phyloP scores from a whole-genome alignment of 2,888 invertebrate species.

The Xestia sexstrigata region DNA sequence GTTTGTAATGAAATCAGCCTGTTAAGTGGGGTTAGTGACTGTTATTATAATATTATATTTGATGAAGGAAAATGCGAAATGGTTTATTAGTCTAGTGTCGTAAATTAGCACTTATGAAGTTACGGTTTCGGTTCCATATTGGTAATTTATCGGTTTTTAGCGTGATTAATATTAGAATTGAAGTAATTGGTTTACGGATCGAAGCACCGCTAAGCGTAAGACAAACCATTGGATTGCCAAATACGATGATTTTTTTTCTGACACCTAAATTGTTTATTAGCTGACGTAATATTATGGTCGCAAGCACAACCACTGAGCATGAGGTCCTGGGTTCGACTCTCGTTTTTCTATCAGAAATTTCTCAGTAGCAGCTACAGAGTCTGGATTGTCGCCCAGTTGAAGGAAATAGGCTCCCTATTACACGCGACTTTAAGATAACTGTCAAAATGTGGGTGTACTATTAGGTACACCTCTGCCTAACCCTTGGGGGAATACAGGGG shows the following conservation, averaged over 20 bases:
- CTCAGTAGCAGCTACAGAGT: too few relatives aligned
- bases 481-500: too few relatives aligned
- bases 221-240: not conserved
- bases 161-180: not conserved
- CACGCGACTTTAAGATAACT: too few relatives aligned
- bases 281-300: not conserved
- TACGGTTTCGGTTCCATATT: not conserved
- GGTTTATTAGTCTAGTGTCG: conserved; percentile 1
- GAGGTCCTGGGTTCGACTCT: too few relatives aligned
- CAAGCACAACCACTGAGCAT: too few relatives aligned
- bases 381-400: too few relatives aligned
- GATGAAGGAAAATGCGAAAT: not conserved
- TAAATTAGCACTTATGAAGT: conserved; percentile 14
- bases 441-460: too few relatives aligned
- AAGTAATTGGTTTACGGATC: not conserved
- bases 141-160: not conserved
- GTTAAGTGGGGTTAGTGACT: conserved; percentile 21
- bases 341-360: too few relatives aligned
- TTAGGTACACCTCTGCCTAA: too few relatives aligned
- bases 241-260: not conserved
- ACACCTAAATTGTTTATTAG: too few relatives aligned
- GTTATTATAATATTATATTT: conserved; percentile 13
- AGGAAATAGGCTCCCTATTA: too few relatives aligned
- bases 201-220: not conserved
- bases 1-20: conserved; percentile 45